Evolutionary conservation across 2,888 invertebrate species (phyloP).

Genomic region (Ornithoptera priamus): DNA sequence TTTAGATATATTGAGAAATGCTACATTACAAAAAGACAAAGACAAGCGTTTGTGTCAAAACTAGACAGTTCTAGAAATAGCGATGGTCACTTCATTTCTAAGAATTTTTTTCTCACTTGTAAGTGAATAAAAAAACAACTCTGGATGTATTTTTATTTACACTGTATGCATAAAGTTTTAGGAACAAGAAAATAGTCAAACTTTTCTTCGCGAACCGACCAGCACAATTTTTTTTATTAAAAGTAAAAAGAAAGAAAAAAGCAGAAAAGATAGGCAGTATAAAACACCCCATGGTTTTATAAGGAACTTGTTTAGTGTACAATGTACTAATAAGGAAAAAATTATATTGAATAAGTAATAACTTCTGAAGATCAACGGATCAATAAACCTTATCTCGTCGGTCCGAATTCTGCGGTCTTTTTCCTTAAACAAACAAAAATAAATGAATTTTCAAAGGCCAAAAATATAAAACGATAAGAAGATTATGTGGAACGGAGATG

Average conservation of each 20-base stretch:
- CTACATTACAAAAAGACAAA: too few species aligned
- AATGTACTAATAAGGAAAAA: slow-evolving; percentile 1
- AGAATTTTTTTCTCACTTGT: too few species aligned
- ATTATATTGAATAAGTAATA: slow-evolving; percentile 7
- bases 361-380: slow-evolving; percentile 40
- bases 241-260: too few species aligned
- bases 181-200: too few species aligned
- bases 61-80: too few species aligned
- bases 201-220: not conserved
- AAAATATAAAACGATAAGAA: slow-evolving; percentile 79
- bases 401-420: slow-evolving; percentile 51
- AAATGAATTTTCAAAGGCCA: slow-evolving; percentile 79
- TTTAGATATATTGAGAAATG: too few species aligned
- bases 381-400: slow-evolving; percentile 52
- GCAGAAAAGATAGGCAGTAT: not conserved
- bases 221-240: not conserved
- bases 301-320: not conserved
- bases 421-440: slow-evolving; percentile 78
- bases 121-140: too few species aligned
- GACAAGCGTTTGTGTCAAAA: too few species aligned
- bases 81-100: too few species aligned
- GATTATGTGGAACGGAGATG: slow-evolving; percentile 80
- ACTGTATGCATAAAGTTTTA: too few species aligned
- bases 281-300: not conserved
- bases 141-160: too few species aligned